Evolutionary conservation across 2,113 vertebrate species (phyloP), one percentile per base, ranked within the genome.

Genomic region (Heterotis niloticus): DNA sequence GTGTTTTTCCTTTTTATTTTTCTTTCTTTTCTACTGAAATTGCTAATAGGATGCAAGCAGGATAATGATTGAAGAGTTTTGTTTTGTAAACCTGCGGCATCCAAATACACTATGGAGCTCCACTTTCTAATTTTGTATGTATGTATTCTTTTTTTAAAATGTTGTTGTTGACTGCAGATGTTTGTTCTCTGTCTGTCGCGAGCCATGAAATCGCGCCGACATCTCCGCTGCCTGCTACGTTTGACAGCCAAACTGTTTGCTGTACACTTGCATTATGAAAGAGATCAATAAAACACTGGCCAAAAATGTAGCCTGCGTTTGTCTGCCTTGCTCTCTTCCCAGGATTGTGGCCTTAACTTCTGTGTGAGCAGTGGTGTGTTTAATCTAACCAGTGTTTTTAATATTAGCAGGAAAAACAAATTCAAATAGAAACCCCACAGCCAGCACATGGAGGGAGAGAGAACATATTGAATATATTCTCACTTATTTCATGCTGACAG

Each of bases 231-330:
- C 92, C 94, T 95, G 93, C 93, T 94, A 94, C 94, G 92, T 93
- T 91, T 95, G 95, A 94, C 91, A 77, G 94, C 88, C 93, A 95
- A 95, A 94, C 94, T 95, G 95, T 96, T 92, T 97, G 94, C 95
- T 93, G 95, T 96, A 94, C 94, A 97, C 94, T 96, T 96, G 95
- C 96, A 96, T 97, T 95, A 96, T 95, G 93, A 95, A 97, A 93
- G 92, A 96, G 94, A 95, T 95, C 94, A 98, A 96, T 97, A 97
- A 98, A 98, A 96, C 95, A 96, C 95, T 96, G 71, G 71, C 23
- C 71, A 28, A 74, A 74, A 24, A 5, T 26, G 13, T 11, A 74
- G 5, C 71, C 71, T 23, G 14, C 5, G 12, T 44, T 59, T 23
- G 24, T 4, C n/a, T 62, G 14, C 2, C 13, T 14, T 14, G 3